Evolutionary conservation across 1,140 invertebrate genomes (phyloP).

Genomic region (Orussus abietinus): DNA sequence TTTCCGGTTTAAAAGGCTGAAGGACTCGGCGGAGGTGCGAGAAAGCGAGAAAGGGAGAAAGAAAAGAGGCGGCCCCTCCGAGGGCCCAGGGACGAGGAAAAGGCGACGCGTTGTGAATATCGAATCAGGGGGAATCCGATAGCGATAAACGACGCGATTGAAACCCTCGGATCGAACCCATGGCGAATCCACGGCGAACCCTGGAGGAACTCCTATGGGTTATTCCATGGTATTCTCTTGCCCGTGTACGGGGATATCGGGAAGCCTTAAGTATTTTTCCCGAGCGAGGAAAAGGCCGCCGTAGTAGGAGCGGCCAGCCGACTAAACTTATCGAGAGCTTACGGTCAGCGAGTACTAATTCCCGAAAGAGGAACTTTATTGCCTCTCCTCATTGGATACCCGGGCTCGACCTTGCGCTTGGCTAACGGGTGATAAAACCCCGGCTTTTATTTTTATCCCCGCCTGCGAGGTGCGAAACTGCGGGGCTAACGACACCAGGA

Average conservation of each 20-base stretch:
- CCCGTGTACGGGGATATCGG: conserved; percentile 21
- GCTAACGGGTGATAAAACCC: no score
- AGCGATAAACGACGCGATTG: conserved; percentile 44
- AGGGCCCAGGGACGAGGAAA: conserved; percentile 3
- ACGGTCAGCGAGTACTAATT: conserved; percentile 12
- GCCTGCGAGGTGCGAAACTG: no score
- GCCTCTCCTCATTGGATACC: no score
- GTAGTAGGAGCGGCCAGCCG: conserved; percentile 23
- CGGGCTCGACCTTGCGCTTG: no score
- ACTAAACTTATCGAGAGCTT: conserved; percentile 17
- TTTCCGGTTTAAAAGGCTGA: conserved; percentile 17
- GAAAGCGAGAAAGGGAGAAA: conserved; percentile 11
- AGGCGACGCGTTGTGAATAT: conserved; percentile 38
- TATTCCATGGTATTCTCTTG: conserved; percentile 21
- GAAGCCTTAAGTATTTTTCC: conserved; percentile 33
- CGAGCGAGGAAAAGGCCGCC: conserved; percentile 23
- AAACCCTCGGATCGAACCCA: conserved; percentile 28
- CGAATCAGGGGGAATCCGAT: conserved; percentile 35
- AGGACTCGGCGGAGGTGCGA: conserved; percentile 17
- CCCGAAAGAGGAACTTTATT: conserved; percentile 15
- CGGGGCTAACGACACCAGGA: no score
- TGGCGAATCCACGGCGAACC: background rate
- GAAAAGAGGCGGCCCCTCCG: conserved; percentile 11
- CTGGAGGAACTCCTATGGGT: conserved; percentile 11
- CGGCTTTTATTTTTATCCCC: no score